Conservation (phyloP, 2,888 invertebrate species). For the Caenorhabditis sp. region DNA sequence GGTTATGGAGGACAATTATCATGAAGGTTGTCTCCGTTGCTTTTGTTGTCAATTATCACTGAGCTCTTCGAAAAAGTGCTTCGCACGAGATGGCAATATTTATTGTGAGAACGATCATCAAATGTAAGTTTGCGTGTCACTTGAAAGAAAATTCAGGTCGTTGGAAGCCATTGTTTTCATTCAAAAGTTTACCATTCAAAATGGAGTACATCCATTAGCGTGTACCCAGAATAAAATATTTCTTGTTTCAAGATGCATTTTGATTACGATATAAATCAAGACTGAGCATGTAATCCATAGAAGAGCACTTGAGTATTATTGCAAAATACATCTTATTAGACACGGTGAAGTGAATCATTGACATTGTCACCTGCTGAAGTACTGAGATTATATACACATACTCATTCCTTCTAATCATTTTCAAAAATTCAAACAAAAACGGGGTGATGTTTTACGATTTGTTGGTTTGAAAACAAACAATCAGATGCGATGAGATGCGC, state of each 20-base stretch:
- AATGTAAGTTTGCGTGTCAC: slow-evolving; percentile 66
- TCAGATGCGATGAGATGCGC: slow-evolving; percentile 18
- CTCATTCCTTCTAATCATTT: too few relatives aligned
- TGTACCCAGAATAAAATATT: too few relatives aligned
- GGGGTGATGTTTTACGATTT: slow-evolving; percentile 32
- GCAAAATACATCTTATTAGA: slow-evolving; percentile 20
- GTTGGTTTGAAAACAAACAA: slow-evolving; percentile 39
- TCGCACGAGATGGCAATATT: slow-evolving; percentile 71
- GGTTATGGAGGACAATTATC: slow-evolving; percentile 73
- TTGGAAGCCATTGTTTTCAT: too few relatives aligned
- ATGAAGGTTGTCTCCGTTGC: slow-evolving; percentile 76
- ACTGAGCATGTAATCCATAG: slow-evolving; percentile 4
- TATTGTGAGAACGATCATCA: slow-evolving; percentile 77
- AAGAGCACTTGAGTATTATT: slow-evolving; percentile 22
- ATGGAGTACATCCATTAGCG: too few relatives aligned
- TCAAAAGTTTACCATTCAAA: too few relatives aligned
- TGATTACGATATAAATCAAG: too few relatives aligned
- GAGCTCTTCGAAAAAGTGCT: slow-evolving; percentile 68
- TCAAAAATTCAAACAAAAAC: neutral
- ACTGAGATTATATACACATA: too few relatives aligned
- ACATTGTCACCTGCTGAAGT: slow-evolving; percentile 28
- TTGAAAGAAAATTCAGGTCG: too few relatives aligned
- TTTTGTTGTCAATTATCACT: slow-evolving; percentile 69
- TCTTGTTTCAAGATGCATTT: too few relatives aligned
- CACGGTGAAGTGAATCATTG: slow-evolving; percentile 28